These are phyloP conservation scores for Semnornis frantzii DNA, from an alignment of 2,113 vertebrate genomes.

Conservation along the genomic window DNA sequence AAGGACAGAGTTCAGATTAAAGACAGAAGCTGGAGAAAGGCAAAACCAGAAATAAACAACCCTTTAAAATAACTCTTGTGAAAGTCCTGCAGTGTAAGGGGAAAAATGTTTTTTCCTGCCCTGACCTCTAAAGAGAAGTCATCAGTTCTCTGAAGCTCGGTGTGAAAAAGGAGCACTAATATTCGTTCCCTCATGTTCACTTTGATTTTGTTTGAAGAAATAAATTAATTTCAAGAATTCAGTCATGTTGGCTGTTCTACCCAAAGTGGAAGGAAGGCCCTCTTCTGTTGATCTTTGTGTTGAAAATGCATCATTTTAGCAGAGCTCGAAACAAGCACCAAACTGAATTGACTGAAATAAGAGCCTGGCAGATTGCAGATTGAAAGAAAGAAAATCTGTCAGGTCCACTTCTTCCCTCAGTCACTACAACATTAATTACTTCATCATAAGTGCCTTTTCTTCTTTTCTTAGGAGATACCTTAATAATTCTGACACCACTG, in stretches of 20 bases:
- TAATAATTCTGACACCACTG: background rate
- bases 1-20: constrained; percentile 56
- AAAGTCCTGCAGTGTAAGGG: constrained; percentile 31
- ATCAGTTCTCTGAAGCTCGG: background rate
- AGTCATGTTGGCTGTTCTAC: background rate
- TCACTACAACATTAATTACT: background rate
- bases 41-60: constrained; percentile 46
- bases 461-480: background rate
- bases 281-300: background rate
- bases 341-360: constrained; percentile 9
- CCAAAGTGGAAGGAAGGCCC: background rate
- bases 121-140: constrained; percentile 11
- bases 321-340: background rate
- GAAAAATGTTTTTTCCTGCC: constrained; percentile 4
- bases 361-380: background rate
- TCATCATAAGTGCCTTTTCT: background rate
- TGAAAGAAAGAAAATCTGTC: background rate
- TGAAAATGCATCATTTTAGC: background rate
- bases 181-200: constrained; percentile 18
- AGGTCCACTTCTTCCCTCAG: background rate
- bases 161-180: constrained; percentile 51
- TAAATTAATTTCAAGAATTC: background rate
- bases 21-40: constrained; percentile 19
- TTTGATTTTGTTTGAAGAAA: constrained; percentile 7
- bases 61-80: constrained; percentile 37